Percentiles rank a stretch among this genome's conserved stretches.
Evolutionary conservation across 2,888 invertebrate genomes (phyloP).

Genomic region (Parnassius mnemosyne): DNA sequence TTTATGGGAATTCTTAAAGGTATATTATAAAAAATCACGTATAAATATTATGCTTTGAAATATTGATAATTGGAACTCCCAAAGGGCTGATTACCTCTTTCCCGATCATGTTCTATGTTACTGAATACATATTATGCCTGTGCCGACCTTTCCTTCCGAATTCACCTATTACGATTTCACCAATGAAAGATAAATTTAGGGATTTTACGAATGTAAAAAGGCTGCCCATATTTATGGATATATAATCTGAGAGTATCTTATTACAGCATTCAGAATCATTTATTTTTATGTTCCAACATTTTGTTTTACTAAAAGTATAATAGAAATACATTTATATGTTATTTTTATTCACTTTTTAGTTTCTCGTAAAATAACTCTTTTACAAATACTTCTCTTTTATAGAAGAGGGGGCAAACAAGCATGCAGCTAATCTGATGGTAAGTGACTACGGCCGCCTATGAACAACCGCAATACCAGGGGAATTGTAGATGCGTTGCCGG

Average conservation of each 20-base stretch:
- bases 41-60: neutral
- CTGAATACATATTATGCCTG: constrained; percentile 5
- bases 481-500: too few relatives aligned
- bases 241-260: neutral
- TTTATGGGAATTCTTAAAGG: too few relatives aligned
- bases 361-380: too few relatives aligned
- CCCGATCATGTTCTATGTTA: constrained; percentile 6
- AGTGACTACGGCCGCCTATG: too few relatives aligned
- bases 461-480: too few relatives aligned
- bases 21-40: neutral
- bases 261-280: too few relatives aligned
- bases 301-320: too few relatives aligned
- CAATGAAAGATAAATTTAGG: constrained; percentile 7
- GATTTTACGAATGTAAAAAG: constrained; percentile 3
- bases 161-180: constrained; percentile 5
- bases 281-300: too few relatives aligned
- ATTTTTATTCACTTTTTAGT: neutral
- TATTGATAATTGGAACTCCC: constrained; percentile 3
- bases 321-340: neutral
- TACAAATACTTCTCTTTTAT: too few relatives aligned
- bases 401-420: too few relatives aligned
- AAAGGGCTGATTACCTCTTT: constrained; percentile 8
- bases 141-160: constrained; percentile 2
- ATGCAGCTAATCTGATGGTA: too few relatives aligned
- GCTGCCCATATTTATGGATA: neutral